phyloP scores from a whole-genome alignment of 2,888 invertebrate species.

The Drosophila mercatorum region DNA sequence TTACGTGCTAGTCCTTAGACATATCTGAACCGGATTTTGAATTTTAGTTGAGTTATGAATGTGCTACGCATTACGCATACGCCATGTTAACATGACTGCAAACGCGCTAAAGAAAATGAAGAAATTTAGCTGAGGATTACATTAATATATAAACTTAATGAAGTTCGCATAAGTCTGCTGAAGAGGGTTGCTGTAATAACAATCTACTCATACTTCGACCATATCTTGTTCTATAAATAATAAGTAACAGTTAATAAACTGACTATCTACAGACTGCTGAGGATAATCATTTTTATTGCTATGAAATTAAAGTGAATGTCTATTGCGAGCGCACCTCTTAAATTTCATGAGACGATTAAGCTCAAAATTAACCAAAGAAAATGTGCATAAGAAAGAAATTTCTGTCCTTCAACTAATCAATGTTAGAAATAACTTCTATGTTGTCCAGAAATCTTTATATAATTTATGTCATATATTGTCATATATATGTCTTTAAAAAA shows the following conservation, averaged over 20 bases:
- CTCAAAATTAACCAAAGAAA: no score
- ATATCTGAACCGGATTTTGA: conserved; percentile 48
- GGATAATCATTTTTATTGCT: neutral
- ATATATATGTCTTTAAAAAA: no score
- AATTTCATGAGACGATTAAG: no score
- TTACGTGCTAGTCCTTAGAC: conserved; percentile 47
- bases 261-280: no score
- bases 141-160: conserved; percentile 3
- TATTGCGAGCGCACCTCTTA: neutral
- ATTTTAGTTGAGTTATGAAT: conserved; percentile 45
- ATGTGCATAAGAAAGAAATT: no score
- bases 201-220: neutral
- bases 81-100: conserved; percentile 35
- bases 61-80: conserved; percentile 56
- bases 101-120: neutral
- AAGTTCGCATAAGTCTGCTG: neutral
- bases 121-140: conserved; percentile 5
- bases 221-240: neutral
- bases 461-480: no score
- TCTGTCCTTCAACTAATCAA: no score
- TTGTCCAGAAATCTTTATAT: no score
- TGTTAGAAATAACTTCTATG: no score
- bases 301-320: neutral
- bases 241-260: neutral
- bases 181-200: neutral